phyloP scores from a whole-genome alignment of 53 echinoderm and acorn worm genomes.

The Henricia sp. region DNA sequence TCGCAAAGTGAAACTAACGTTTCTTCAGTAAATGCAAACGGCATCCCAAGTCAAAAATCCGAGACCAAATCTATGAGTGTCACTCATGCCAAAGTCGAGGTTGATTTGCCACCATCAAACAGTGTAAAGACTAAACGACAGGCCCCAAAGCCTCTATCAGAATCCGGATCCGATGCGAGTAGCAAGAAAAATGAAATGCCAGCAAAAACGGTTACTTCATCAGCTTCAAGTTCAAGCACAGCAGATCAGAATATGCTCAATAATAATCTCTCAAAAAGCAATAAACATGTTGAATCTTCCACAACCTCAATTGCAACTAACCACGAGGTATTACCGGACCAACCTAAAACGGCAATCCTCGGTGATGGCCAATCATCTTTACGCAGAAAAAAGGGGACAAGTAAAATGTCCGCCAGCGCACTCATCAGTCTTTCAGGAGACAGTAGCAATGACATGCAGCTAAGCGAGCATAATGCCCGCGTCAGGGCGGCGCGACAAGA shows the following conservation, averaged over 20 bases:
- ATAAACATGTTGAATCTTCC: constrained; percentile 41
- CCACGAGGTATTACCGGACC: constrained; percentile 8
- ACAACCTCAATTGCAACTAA: neutral
- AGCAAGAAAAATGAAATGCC: neutral
- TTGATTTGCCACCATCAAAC: neutral
- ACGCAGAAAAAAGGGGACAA: constrained; percentile 27
- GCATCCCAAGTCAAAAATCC: constrained; percentile 26
- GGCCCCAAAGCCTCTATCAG: constrained; percentile 32
- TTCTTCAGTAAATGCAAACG: neutral
- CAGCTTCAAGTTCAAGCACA: neutral
- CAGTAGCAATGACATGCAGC: constrained; percentile 4
- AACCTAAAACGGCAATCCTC: constrained; percentile 40
- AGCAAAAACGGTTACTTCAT: neutral
- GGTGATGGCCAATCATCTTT: constrained; percentile 52
- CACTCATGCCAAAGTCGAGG: neutral
- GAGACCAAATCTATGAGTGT: constrained; percentile 10
- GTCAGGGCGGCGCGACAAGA: constrained; percentile 44
- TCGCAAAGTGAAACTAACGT: neutral
- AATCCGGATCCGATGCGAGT: neutral
- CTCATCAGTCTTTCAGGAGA: constrained; percentile 47
- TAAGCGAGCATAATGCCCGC: constrained; percentile 54
- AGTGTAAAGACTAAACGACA: constrained; percentile 18
- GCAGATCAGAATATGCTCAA: constrained; percentile 1
- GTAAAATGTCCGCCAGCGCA: constrained; percentile 49
- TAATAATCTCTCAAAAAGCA: neutral